Base-by-base conservation (phyloP, 1,140 invertebrate species). In the Nylanderia fulva region DNA sequence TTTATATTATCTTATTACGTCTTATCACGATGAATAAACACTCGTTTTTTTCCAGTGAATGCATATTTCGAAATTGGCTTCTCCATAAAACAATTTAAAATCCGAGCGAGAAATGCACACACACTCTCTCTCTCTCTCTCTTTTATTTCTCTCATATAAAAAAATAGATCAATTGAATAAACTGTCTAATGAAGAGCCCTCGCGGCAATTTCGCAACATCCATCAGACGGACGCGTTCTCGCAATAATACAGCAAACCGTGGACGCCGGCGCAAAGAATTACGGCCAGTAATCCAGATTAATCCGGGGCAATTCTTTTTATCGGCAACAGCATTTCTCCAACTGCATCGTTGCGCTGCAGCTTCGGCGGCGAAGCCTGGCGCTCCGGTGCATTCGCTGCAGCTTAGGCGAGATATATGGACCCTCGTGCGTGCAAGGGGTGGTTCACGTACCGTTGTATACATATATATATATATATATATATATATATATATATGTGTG, bases 201-300 rank as follows among this genome's bases (percentile, higher is more conserved):
- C n/a, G 27, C n/a, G 58, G 60, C 56, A 36, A 11, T 24, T 61
- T 83, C 11, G 45, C 68, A 66, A 29, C 27, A 88, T 88, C 76
- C 86, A 52, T 85, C 75, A 82, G 48, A 4, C 11, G n/a, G 63
- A 74, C 63, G 86, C 36, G 75, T 88, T 88, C 74, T 54, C 86
- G 76, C 87, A 58, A 54, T 82, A 87, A 88, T 88, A 85, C 61
- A 88, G 83, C 83, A 45, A n/a, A 64, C 56, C 72, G 45, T 64
- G 29, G 86, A 85, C 86, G 83, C 64, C 21, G 33, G n/a, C 24
- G 66, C 15, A 42, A 84, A 68, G 71, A 88, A 88, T 89, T 89
- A 89, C 85, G 71, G 66, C 88, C 72, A 76, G 66, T 85, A 85
- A 89, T 88, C 87, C 84, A 88, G 87, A 89, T 89, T 89, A 89